These are phyloP conservation scores for Tonatia bakeri DNA, from an alignment of 2,113 vertebrate genomes.

Conservation along the genomic window DNA sequence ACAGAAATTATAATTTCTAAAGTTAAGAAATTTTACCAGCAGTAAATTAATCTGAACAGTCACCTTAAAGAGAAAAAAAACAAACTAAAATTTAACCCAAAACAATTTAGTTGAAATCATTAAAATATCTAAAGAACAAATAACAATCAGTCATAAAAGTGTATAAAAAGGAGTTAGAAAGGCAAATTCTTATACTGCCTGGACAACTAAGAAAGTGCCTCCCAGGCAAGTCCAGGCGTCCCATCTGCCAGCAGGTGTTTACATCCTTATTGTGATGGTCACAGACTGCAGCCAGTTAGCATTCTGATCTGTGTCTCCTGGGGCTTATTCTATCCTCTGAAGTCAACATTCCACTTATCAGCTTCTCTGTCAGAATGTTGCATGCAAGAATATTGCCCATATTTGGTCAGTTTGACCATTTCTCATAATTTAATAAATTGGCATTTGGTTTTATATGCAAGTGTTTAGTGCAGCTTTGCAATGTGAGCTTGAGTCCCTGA, in stretches of 20 bases:
- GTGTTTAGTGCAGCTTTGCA: background rate
- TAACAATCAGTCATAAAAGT: background rate
- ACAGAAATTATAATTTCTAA: background rate
- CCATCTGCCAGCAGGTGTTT: background rate
- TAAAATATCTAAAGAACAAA: background rate
- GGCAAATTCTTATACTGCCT: background rate
- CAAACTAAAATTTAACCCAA: background rate
- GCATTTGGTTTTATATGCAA: background rate
- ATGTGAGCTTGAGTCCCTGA: background rate
- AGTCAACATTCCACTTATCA: background rate
- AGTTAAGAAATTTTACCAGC: background rate
- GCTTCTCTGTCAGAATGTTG: background rate
- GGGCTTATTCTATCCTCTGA: background rate
- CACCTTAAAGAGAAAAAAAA: background rate
- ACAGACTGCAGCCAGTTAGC: background rate
- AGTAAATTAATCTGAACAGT: background rate
- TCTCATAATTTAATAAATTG: background rate
- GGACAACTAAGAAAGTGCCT: background rate
- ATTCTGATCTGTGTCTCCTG: background rate
- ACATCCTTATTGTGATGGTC: background rate
- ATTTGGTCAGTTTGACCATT: background rate
- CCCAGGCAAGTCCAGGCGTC: background rate
- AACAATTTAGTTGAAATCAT: background rate
- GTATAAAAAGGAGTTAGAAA: background rate
- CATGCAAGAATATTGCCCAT: background rate